Base-by-base conservation (phyloP, 2,113 vertebrate species). In the Dascyllus trimaculatus region DNA sequence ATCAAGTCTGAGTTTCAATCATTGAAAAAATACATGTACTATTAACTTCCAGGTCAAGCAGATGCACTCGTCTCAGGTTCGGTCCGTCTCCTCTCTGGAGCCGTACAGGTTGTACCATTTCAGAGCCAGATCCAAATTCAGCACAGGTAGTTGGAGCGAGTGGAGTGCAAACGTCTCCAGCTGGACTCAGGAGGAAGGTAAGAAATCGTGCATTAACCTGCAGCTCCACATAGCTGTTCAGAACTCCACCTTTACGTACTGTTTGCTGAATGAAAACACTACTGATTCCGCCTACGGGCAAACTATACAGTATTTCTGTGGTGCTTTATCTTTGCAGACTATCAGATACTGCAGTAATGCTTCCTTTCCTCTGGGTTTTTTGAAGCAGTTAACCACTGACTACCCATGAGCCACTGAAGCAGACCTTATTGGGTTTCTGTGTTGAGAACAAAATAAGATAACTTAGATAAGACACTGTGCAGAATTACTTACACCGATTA, bases 171-270 rank as follows among this genome's bases (percentile, higher is more conserved):
- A 5, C 17, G 14, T 73, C 11, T 58, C 54, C 9, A 57, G 11
- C 38, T 54, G 46, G 80, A 95, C 95, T 19, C 57, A 94, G 62
- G 94, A 95, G 72, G 94, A 95, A 66, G 91, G 95, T 94, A 69
- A 85, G 71, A 11, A 32, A 49, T 18, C 17, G 0, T 21, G 19
- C 15, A 38, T 6, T 19, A 22, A 45, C 11, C 63, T 68, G 60
- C n/a, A 59, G 29, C 40, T 61, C 57, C 2, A 0, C 4, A 45
- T 43, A 14, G 5, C 0, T 26, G 29, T 15, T 32, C 62, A 49
- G 35, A 70, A 21, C 11, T 38, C 13, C 57, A 6, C 35, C 25
- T 40, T 43, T 38, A 15, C 6, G 2, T 66, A 18, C 57, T 49
- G 18, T 21, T 57, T 71, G 5, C 52, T 67, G 64, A 58, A 11